phyloP scores from a whole-genome alignment of 2,113 vertebrate species.

The Sylvilagus bachmani region DNA sequence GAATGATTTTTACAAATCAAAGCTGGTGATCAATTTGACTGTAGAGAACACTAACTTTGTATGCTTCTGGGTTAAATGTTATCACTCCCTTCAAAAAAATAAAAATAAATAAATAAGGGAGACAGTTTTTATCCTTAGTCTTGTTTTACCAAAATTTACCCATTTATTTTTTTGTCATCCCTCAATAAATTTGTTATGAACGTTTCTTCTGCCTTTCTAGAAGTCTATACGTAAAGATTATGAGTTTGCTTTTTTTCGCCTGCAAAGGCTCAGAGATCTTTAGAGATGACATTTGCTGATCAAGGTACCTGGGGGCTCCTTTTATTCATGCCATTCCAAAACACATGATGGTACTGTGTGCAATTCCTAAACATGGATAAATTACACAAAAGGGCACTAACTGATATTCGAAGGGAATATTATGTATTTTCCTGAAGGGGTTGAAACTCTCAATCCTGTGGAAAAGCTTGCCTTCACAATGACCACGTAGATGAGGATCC shows the following conservation, averaged over 20 bases:
- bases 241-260: background rate
- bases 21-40: background rate
- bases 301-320: background rate
- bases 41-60: background rate
- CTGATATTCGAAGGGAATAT: background rate
- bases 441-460: background rate
- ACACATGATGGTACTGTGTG: background rate
- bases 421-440: background rate
- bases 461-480: constrained; percentile 1
- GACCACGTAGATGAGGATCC: background rate
- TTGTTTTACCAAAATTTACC: background rate
- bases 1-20: background rate
- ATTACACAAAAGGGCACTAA: background rate
- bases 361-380: background rate
- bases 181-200: background rate
- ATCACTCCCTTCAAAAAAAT: background rate
- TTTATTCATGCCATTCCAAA: background rate
- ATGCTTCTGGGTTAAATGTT: background rate
- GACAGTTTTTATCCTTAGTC: background rate
- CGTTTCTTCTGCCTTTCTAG: background rate
- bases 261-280: background rate
- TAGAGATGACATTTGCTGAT: background rate
- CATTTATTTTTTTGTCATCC: background rate
- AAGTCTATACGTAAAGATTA: background rate
- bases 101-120: too few species aligned